These are phyloP conservation scores for Leptopilina drosophilae DNA, from an alignment of 2,888 invertebrate species.

Conservation along the genomic window DNA sequence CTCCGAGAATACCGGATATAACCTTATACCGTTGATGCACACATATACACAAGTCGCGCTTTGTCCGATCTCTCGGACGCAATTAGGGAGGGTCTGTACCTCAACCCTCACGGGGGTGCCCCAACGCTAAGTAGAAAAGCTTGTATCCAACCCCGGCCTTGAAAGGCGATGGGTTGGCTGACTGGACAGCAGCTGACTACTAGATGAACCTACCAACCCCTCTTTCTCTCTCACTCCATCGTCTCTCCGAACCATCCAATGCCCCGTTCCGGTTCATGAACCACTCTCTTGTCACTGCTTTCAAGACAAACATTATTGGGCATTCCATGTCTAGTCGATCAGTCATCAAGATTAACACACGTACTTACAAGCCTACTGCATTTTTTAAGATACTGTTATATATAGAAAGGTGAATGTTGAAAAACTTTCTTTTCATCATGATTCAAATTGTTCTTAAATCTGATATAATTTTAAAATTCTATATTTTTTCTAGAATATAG, in stretches of 20 bases:
- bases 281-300: constrained; percentile 54
- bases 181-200: constrained; percentile 70
- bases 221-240: constrained; percentile 43
- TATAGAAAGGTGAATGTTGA: no score
- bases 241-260: constrained; percentile 40
- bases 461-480: no score
- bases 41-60: constrained; percentile 74
- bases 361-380: background rate
- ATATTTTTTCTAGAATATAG: no score
- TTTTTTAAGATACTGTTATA: background rate
- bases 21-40: constrained; percentile 63
- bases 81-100: constrained; percentile 76
- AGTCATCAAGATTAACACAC: constrained; percentile 27
- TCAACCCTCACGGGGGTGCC: constrained; percentile 71
- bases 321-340: constrained; percentile 37
- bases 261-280: constrained; percentile 61
- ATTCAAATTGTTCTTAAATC: no score
- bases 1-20: constrained; percentile 72
- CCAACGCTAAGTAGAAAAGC: constrained; percentile 76
- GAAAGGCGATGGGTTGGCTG: constrained; percentile 64
- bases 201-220: constrained; percentile 54
- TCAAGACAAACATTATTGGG: constrained; percentile 61
- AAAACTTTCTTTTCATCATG: no score
- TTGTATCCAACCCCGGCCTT: constrained; percentile 72
- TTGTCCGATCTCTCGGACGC: constrained; percentile 77